These are phyloP conservation scores for Papilio elwesi DNA, from an alignment of 2,888 invertebrate genomes.

Conservation along the genomic window DNA sequence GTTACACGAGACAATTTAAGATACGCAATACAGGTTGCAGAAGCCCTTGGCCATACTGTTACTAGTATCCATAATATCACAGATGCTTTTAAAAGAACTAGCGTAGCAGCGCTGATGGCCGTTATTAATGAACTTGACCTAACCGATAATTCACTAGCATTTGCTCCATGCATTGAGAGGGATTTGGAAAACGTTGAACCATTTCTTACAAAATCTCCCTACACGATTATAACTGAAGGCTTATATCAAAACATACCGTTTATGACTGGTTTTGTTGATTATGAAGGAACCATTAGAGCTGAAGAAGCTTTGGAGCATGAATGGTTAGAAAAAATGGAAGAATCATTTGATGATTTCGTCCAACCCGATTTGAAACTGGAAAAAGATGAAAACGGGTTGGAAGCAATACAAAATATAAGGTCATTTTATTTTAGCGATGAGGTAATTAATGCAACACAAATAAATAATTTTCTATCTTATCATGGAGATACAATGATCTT, in stretches of 20 bases:
- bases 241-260: slow-evolving; percentile 66
- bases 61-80: slow-evolving; percentile 61
- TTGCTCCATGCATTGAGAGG: slow-evolving; percentile 75
- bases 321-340: slow-evolving; percentile 70
- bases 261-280: slow-evolving; percentile 71
- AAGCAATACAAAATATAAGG: slow-evolving; percentile 56
- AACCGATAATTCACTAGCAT: slow-evolving; percentile 70
- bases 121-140: slow-evolving; percentile 70
- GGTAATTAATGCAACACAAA: slow-evolving; percentile 49
- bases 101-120: slow-evolving; percentile 67
- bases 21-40: slow-evolving; percentile 67
- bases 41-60: slow-evolving; percentile 67
- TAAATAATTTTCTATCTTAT: slow-evolving; percentile 62
- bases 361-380: slow-evolving; percentile 68
- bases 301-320: slow-evolving; percentile 59
- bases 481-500: slow-evolving; percentile 74
- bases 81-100: slow-evolving; percentile 62
- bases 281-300: slow-evolving; percentile 72
- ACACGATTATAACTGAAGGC: slow-evolving; percentile 56
- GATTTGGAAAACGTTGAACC: slow-evolving; percentile 54
- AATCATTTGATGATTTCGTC: slow-evolving; percentile 64
- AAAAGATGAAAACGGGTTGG: slow-evolving; percentile 51
- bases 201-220: slow-evolving; percentile 66
- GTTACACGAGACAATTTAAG: slow-evolving; percentile 69
- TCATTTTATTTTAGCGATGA: slow-evolving; percentile 60